Evolutionary conservation across 2,113 vertebrate genomes (phyloP).

Genomic region (Ciconia boyciana): DNA sequence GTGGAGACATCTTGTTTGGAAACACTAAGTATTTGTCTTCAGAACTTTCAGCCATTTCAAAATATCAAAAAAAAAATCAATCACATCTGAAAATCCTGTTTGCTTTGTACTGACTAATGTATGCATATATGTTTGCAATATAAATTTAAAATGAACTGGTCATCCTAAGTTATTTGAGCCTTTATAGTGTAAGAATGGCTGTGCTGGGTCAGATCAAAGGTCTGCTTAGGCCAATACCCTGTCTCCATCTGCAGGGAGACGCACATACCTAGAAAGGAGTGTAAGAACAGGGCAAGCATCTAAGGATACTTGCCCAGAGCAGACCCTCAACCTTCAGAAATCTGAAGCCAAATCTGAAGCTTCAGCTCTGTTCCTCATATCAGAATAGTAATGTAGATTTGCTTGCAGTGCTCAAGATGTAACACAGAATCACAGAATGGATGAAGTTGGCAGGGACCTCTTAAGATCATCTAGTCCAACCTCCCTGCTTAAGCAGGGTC

Average conservation of each 20-base stretch:
- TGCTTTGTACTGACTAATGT: background rate
- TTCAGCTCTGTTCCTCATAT: background rate
- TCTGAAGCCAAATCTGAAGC: background rate
- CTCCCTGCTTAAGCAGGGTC: background rate
- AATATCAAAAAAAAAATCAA: background rate
- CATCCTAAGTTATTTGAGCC: background rate
- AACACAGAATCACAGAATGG: background rate
- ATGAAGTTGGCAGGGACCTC: background rate
- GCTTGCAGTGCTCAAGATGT: background rate
- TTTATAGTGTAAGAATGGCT: background rate
- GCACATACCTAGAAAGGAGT: background rate
- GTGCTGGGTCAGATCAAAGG: background rate
- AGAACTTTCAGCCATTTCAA: background rate
- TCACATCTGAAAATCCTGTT: background rate
- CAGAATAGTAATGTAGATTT: background rate
- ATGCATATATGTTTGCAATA: background rate
- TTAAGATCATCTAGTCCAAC: background rate
- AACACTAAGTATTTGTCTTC: background rate
- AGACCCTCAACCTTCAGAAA: background rate
- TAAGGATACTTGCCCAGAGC: background rate
- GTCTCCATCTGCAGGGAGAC: background rate
- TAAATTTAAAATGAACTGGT: background rate
- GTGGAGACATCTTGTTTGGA: background rate
- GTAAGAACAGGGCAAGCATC: background rate
- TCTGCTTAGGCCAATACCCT: background rate